Percentiles rank a stretch among this genome's conserved stretches.
These are phyloP conservation scores for Linnaemya vulpina DNA, from an alignment of 2,888 invertebrate species.

Conservation along the genomic window DNA sequence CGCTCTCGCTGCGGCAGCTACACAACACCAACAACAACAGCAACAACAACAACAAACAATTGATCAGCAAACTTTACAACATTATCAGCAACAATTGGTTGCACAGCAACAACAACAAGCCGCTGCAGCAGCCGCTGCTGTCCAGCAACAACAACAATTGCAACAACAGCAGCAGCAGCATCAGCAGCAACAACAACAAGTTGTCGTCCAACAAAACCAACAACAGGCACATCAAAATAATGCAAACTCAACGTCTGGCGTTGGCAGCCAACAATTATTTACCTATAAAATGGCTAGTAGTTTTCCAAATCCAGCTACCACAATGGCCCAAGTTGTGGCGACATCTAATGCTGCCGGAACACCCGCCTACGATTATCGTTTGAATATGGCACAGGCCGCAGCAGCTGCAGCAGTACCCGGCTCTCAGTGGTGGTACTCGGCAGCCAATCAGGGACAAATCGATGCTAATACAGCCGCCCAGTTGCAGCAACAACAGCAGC, in stretches of 20 bases:
- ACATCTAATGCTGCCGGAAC: constrained; percentile 85
- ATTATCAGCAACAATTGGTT: constrained; percentile 84
- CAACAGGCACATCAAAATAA: constrained; percentile 85
- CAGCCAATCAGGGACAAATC: constrained; percentile 84
- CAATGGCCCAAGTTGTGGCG: constrained; percentile 86
- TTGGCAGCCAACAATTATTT: constrained; percentile 89
- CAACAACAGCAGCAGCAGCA: constrained; percentile 83
- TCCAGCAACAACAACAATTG: constrained; percentile 82
- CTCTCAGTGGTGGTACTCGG: constrained; percentile 91
- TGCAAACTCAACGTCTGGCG: constrained; percentile 85
- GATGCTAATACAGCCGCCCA: constrained; percentile 86
- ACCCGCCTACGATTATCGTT: constrained; percentile 89
- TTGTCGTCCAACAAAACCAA: constrained; percentile 83
- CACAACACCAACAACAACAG: constrained; percentile 84
- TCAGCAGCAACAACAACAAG: constrained; percentile 83
- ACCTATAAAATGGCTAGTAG: constrained; percentile 94
- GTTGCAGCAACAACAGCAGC: constrained; percentile 83
- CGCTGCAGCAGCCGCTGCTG: constrained; percentile 74
- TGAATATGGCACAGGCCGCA: constrained; percentile 85
- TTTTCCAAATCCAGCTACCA: constrained; percentile 89
- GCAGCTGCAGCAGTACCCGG: constrained; percentile 84
- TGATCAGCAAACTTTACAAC: constrained; percentile 84
- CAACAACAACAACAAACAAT: constrained; percentile 84
- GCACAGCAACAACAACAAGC: constrained; percentile 84
- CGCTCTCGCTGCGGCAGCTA: constrained; percentile 83